Conservation (phyloP, 2,797 vertebrate species). For the Chaunax sp. region DNA sequence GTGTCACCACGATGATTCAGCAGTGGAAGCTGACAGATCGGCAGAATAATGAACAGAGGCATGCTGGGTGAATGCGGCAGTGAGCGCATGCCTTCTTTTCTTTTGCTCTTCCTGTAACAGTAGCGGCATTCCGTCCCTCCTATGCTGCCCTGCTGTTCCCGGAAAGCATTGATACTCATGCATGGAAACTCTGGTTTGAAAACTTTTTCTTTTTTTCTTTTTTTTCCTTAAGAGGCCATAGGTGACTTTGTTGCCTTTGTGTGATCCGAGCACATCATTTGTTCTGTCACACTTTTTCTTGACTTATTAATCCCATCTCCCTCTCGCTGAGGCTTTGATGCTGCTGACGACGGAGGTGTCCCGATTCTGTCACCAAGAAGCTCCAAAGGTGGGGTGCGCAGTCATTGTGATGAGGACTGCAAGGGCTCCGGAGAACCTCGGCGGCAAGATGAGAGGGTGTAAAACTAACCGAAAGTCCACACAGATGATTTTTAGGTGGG, state of each 20-base stretch:
- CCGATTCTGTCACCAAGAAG: slow-evolving; percentile 77
- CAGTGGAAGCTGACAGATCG: slow-evolving; percentile 67
- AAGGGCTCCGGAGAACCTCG: slow-evolving; percentile 37
- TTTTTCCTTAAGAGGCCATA: slow-evolving; percentile 46
- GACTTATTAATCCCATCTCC: slow-evolving; percentile 76
- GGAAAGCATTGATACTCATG: slow-evolving; percentile 33
- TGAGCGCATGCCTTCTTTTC: slow-evolving; percentile 46
- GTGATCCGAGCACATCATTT: slow-evolving; percentile 61
- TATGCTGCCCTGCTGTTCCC: slow-evolving; percentile 44
- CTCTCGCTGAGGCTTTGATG: slow-evolving; percentile 67
- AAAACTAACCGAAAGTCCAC: slow-evolving; percentile 43
- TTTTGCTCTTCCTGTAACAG: slow-evolving; percentile 49
- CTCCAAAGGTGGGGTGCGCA: slow-evolving; percentile 63
- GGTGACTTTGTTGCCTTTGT: slow-evolving; percentile 58
- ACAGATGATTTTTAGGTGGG: slow-evolving; percentile 28
- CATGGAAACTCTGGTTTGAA: slow-evolving; percentile 48
- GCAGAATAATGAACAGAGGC: slow-evolving; percentile 71
- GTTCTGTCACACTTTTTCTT: slow-evolving; percentile 66
- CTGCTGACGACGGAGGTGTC: slow-evolving; percentile 60
- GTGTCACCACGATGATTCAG: slow-evolving; percentile 59
- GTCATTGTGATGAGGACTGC: slow-evolving; percentile 43
- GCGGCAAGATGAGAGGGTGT: slow-evolving; percentile 35
- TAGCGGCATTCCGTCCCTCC: slow-evolving; percentile 43
- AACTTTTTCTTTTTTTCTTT: slow-evolving; percentile 41
- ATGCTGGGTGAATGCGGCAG: slow-evolving; percentile 58